Percentiles rank a stretch among this genome's conserved stretches.
Conservation (phyloP, 2,888 invertebrate species). For the Cactoblastis cactorum region DNA sequence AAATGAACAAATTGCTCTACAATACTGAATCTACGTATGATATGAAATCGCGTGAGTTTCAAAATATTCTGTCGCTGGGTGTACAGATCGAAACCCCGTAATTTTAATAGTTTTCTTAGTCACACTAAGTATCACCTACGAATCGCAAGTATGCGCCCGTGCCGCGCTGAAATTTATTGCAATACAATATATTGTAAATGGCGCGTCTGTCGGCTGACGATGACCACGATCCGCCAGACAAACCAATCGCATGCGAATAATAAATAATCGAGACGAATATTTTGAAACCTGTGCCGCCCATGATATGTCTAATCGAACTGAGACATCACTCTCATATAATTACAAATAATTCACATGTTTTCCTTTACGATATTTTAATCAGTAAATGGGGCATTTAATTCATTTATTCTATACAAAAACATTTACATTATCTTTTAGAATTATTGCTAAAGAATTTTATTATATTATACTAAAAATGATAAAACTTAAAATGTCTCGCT, state of each 20-base stretch:
- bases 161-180: not conserved
- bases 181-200: not conserved
- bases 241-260: not conserved
- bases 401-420: conserved; percentile 73
- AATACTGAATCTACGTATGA: conserved; percentile 42
- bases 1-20: conserved; percentile 41
- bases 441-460: conserved; percentile 78
- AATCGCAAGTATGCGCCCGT: not conserved
- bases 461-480: conserved; percentile 65
- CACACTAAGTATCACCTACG: not conserved
- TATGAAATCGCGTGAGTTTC: conserved; percentile 23
- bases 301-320: conserved; percentile 55
- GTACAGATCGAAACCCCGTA: no score
- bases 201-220: not conserved
- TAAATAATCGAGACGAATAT: conserved; percentile 26
- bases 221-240: not conserved
- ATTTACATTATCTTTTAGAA: conserved; percentile 73
- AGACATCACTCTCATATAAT: conserved; percentile 47
- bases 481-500: conserved; percentile 68
- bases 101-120: no score
- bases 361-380: conserved; percentile 51
- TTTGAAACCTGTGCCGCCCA: conserved; percentile 44
- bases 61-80: conserved; percentile 29
- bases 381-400: conserved; percentile 52
- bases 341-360: conserved; percentile 57